Conservation (phyloP, 2,797 vertebrate genomes). For the Epinephelus awoara region DNA sequence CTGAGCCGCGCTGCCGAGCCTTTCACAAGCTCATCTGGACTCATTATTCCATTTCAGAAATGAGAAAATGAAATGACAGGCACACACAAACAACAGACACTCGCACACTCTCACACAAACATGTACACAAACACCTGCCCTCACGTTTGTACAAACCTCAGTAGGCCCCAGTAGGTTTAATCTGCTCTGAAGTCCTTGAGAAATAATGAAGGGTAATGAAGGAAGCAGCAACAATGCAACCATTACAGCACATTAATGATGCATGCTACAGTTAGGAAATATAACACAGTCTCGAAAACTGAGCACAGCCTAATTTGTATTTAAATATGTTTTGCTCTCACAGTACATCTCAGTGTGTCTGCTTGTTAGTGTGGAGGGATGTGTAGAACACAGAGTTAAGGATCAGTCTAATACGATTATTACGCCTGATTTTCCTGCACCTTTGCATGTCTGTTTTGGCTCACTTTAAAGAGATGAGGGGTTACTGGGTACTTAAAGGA, state of each 20-base stretch:
- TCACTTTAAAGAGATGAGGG: neutral
- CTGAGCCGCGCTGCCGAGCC: slow-evolving; percentile 67
- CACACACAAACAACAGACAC: slow-evolving; percentile 61
- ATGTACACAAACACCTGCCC: slow-evolving; percentile 67
- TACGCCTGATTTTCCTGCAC: neutral
- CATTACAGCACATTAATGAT: slow-evolving; percentile 67
- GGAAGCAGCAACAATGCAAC: slow-evolving; percentile 70
- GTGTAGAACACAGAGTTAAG: slow-evolving; percentile 2
- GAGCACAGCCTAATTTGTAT: slow-evolving; percentile 33
- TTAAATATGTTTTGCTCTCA: slow-evolving; percentile 37
- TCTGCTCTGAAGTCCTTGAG: slow-evolving; percentile 76
- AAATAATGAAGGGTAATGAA: slow-evolving; percentile 82
- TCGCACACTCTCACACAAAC: slow-evolving; percentile 14
- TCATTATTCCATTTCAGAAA: slow-evolving; percentile 75
- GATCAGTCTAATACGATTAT: neutral
- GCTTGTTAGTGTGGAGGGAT: slow-evolving; percentile 17
- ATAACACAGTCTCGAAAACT: slow-evolving; percentile 39
- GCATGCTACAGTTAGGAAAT: slow-evolving; percentile 49
- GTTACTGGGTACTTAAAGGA: too few relatives aligned
- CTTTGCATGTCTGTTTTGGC: neutral
- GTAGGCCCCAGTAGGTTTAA: slow-evolving; percentile 53
- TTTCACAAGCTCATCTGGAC: slow-evolving; percentile 75
- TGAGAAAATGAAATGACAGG: slow-evolving; percentile 64
- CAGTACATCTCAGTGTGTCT: slow-evolving; percentile 14
- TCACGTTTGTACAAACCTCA: slow-evolving; percentile 50